These are phyloP conservation scores for Xylota segnis DNA, from an alignment of 2,888 invertebrate species.

Conservation along the genomic window DNA sequence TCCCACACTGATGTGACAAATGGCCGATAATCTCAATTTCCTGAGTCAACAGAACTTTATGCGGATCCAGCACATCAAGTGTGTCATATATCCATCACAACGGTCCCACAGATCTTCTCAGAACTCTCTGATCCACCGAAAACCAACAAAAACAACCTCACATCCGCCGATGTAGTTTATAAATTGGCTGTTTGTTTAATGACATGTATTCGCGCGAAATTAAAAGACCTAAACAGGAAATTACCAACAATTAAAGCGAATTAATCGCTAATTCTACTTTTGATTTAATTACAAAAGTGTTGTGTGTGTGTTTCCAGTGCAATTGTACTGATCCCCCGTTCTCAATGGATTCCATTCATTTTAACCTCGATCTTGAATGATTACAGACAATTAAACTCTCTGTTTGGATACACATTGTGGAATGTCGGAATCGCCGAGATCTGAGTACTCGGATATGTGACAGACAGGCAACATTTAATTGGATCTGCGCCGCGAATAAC, in stretches of 20 bases:
- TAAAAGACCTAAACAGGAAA: constrained; percentile 46
- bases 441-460: neutral
- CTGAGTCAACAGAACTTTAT: no score
- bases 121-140: constrained; percentile 25
- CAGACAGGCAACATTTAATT: constrained; percentile 11
- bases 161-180: constrained; percentile 24
- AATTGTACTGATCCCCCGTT: constrained; percentile 3
- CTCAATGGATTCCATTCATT: constrained; percentile 59
- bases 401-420: constrained; percentile 20
- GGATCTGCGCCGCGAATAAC: constrained; percentile 5
- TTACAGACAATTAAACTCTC: constrained; percentile 61
- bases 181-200: neutral
- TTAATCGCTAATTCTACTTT: constrained; percentile 48
- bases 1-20: no score
- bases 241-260: constrained; percentile 50
- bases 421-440: constrained; percentile 37
- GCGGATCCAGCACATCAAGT: neutral
- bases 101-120: constrained; percentile 1
- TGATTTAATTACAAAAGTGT: constrained; percentile 40
- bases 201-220: constrained; percentile 22
- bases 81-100: neutral
- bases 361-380: constrained; percentile 70
- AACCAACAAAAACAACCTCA: constrained; percentile 12
- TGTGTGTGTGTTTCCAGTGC: neutral
- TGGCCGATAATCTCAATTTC: no score